A percentile compares a stretch with the other conserved stretches of the same genome.
Conservation (phyloP, 2,888 invertebrate genomes). For the Erpobdella octoculata region DNA sequence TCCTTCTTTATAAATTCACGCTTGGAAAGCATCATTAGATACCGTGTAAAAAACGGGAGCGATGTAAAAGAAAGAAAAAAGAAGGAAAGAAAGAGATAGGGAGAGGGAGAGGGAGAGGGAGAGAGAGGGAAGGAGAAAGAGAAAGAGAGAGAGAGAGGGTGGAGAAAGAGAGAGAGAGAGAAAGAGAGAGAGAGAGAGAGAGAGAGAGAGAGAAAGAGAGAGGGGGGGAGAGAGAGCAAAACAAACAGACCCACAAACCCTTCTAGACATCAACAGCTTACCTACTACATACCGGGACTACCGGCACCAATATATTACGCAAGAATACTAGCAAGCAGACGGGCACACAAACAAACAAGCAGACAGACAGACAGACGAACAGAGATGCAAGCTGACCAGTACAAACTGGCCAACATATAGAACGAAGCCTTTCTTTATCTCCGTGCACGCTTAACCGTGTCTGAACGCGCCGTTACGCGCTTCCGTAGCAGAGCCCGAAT, state of each 20-base stretch:
- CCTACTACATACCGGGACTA: too few species aligned
- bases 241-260: too few species aligned
- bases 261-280: too few species aligned
- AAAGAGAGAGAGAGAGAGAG: too few species aligned
- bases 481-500: slow-evolving; percentile 8
- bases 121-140: neutral
- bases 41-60: neutral
- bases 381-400: neutral
- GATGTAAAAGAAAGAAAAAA: neutral
- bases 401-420: neutral
- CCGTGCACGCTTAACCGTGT: slow-evolving; percentile 13
- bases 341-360: neutral
- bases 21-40: too few species aligned
- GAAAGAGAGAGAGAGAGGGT: too few species aligned
- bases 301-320: too few species aligned
- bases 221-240: too few species aligned
- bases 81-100: neutral
- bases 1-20: too few species aligned
- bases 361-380: neutral
- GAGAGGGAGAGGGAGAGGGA: neutral
- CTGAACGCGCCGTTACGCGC: slow-evolving; percentile 11
- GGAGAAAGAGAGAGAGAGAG: too few species aligned
- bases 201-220: too few species aligned
- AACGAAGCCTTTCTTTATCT: slow-evolving; percentile 4
- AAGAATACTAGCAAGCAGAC: neutral